Base-by-base conservation (phyloP, 1,140 invertebrate species). In the Bombus superbus region DNA sequence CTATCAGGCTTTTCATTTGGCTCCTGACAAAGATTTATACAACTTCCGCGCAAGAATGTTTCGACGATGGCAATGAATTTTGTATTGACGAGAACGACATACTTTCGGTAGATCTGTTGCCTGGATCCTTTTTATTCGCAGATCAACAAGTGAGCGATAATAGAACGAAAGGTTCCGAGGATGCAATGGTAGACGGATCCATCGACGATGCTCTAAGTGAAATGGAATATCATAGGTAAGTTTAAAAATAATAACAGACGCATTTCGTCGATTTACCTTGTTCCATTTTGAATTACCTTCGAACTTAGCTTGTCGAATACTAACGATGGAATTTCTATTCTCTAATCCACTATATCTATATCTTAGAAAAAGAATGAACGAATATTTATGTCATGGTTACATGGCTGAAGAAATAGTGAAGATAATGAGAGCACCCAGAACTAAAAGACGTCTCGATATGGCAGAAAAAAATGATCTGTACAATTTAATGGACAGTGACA, bases 381-480 rank as follows among this genome's bases (percentile, higher is more conserved):
- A 97, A 91, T 97, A 97, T 93, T 94, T 97, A 32, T 97, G 97
- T 88, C 96, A 97, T 44, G 97, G 96, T 91, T 97, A 96, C 91
- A 92, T 97, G 13, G 97, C 97, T 0, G 96, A 97, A 86, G 96
- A 97, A 95, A 97, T 97, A 86, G 94, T 97, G 38, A 95, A 96
- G 44, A 96, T 97, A 88, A 96, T 97, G 90, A 95, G 94, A 47
- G 91, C 94, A 9, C 91, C 94, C 32, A 91, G 94, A 73, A 93
- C 95, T 44, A 95, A 95, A 83, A 93, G 96, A 90, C 88, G 96
- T 92, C 93, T 96, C 86, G 92, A 95, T 89, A n/a, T 79, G 88
- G 18, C 93, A 92, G 86, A 93, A 77, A 88, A 80, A 40, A 89
- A 90, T 69, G 84, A 86, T 47, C 18, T 85, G 44, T 79, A 88